Evolutionary conservation across 2,113 vertebrate genomes (phyloP), one percentile per base, ranked within the genome.

Genomic region (Ochotona curzoniae): DNA sequence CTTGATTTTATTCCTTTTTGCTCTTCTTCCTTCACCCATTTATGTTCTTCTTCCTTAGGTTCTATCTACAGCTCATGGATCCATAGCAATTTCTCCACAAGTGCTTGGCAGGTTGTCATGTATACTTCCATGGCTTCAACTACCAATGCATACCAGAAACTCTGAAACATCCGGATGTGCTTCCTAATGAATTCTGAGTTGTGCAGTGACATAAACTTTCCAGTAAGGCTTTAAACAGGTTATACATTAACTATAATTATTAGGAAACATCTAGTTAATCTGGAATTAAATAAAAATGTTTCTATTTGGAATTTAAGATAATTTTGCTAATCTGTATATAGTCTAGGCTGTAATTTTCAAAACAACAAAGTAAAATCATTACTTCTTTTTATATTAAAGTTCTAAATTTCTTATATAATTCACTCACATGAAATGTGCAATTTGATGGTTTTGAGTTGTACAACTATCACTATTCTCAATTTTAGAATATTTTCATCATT

Each of bases 151-250:
- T 70, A 74, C 38, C 64, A 57, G 60, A 49, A 92, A 83, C 20
- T 54, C 26, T 35, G 17, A 30, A 35, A 47, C 47, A 88, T 71
- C 5, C 74, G 35, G 38, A 28, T 80, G 54, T 60, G 38, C 38
- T 95, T 92, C 35, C 44, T 93, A n/a, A 91, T 85, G 20, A 94
- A 76, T 85, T 94, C 79, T 90, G n/a, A 95, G 83, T 73, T n/a
- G 26, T 30, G 23, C n/a, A 47, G n/a, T 86, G 32, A 69, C 61
- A 23, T 66, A 7, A 93, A 91, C 60, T 94, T 93, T 83, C 76
- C 61, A 76, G 17, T 73, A 25, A 93, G 51, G 61, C 63, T 69
- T 83, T 25, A 86, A 89, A 64, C 18, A 90, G 23, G 93, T 90
- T 35, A 30, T 15, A 71, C 47, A 2, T 44, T 44, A 44, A 44